A percentile compares a stretch with the other conserved stretches of the same genome.
Evolutionary conservation across 2,888 invertebrate genomes (phyloP).

Genomic region (Drosophila conformis): DNA sequence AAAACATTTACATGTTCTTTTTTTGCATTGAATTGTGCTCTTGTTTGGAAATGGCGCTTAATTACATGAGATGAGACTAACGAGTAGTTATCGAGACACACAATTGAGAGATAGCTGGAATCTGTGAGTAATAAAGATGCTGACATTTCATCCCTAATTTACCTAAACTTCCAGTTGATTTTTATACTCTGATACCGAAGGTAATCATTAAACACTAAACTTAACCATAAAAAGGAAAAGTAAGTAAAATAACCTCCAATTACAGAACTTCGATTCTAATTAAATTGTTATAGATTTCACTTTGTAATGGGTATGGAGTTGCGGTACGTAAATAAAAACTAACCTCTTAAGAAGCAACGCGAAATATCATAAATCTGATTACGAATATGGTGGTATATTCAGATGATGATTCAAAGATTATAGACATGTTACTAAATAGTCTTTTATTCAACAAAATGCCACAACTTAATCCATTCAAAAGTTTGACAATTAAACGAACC

Average conservation of each 20-base stretch:
- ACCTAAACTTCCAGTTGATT: background rate
- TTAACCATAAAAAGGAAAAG: background rate
- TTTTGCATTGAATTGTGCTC: background rate
- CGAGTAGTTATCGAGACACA: background rate
- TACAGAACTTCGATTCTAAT: background rate
- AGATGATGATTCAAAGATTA: background rate
- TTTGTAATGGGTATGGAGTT: background rate
- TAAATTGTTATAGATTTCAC: background rate
- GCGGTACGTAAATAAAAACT: background rate
- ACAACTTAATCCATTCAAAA: background rate
- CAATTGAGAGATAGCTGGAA: background rate
- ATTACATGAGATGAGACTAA: conserved; percentile 1
- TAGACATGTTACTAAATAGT: background rate
- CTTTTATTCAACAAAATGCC: background rate
- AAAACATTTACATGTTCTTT: background rate
- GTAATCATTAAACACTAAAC: background rate
- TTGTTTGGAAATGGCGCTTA: background rate
- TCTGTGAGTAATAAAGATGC: background rate
- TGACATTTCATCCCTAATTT: background rate
- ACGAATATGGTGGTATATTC: background rate
- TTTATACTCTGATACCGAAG: background rate
- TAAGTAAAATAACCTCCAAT: background rate
- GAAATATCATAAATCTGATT: background rate
- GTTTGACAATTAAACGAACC: background rate
- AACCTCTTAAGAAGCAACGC: background rate